Percentiles rank a stretch among this genome's conserved stretches.
Conservation (phyloP, 2,113 vertebrate species). For the Sylvietta virens region DNA sequence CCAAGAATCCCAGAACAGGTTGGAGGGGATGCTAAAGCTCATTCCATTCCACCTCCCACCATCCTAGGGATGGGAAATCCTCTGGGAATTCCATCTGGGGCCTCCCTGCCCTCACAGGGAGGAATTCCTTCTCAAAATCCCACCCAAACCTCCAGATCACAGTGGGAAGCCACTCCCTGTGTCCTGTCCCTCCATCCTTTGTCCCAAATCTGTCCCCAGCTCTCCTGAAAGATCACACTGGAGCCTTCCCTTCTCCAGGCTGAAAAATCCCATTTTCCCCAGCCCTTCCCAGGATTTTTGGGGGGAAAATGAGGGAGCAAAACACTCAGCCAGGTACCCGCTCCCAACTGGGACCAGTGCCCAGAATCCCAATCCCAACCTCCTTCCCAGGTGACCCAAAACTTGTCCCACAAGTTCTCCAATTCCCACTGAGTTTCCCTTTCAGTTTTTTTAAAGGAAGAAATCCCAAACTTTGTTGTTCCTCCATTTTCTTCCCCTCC, state of each 20-base stretch:
- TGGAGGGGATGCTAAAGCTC: background rate
- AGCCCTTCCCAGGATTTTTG: background rate
- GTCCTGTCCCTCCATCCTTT: background rate
- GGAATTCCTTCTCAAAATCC: background rate
- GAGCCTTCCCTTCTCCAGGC: background rate
- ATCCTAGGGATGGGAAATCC: background rate
- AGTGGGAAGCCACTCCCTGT: background rate
- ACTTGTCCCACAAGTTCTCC: background rate
- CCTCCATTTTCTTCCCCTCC: background rate
- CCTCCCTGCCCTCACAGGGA: background rate
- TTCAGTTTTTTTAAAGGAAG: background rate
- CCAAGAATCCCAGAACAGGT: background rate
- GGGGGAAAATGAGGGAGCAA: background rate
- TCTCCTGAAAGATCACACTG: background rate
- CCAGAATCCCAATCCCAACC: background rate
- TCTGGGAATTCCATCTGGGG: background rate
- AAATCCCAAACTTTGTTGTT: background rate
- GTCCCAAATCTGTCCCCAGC: background rate
- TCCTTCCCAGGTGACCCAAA: background rate
- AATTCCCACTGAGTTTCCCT: background rate
- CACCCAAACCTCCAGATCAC: background rate
- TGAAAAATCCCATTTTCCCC: background rate
- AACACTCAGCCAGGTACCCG: background rate
- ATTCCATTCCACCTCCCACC: background rate
- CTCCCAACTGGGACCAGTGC: background rate